Base-by-base conservation (phyloP, 2,888 invertebrate species). In the Chloromyia formosa region DNA sequence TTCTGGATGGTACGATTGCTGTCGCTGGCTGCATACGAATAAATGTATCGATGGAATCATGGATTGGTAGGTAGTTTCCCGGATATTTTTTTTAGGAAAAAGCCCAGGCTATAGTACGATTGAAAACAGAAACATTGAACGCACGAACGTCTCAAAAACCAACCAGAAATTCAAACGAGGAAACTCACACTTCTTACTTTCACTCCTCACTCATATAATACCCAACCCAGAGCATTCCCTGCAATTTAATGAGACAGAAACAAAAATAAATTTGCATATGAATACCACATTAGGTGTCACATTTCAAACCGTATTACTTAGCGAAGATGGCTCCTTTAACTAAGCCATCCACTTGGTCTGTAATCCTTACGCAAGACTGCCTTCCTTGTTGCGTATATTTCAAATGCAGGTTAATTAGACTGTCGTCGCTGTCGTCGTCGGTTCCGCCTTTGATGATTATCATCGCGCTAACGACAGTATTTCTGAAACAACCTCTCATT, bases 221-320 rank as follows among this genome's bases (percentile, higher is more conserved):
- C 49, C 49, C 53, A n/a, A 7, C 23, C 23, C 23, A 53, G 14
- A 35, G 27, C 27, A 35, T 68, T 68, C 18, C 53, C 7, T 23
- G 56, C 54, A 54, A 69, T 69, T 69, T 69, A 69, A 54, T 69
- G 69, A 54, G 69, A 54, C 69, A 4, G 5, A 49, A 69, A 56
- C 69, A 56, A 69, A 35, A 7, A 54, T 69, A 49, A 35, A 45
- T 49, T 66, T 61, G 27, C 23, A 61, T 9, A 35, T 27, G 16
- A 49, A n/a, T n/a, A 5, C 12, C 49, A 12, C 49, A 10, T n/a
- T n/a, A 35, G 27, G 27, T 35, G 27, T 35, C 27, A 35, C 7
- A 35, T 35, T 35, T 35, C 27, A 35, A 35, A 35, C 27, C 27
- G 27, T 35, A 35, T 35, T 35, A 35, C 27, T 35, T 35, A 35